Conservation (phyloP, 2,797 vertebrate species). For the Garrulus glandarius region DNA sequence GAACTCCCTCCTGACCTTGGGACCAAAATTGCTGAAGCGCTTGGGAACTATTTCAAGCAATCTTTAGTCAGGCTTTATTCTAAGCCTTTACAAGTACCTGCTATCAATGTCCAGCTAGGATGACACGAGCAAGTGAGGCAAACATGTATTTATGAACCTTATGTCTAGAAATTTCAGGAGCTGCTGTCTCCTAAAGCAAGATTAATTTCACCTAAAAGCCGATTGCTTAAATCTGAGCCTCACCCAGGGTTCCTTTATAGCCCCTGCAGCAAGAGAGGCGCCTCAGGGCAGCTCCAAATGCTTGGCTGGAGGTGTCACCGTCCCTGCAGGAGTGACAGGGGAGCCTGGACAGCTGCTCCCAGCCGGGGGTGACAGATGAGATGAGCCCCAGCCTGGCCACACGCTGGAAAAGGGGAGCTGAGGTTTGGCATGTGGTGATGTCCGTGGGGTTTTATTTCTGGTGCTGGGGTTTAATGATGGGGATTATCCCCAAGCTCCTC, state of each 20-base stretch:
- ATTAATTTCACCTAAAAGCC: not conserved
- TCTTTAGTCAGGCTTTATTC: not conserved
- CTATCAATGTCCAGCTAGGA: not conserved
- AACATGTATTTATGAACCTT: not conserved
- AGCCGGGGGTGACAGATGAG: not conserved
- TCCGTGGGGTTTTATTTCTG: not conserved
- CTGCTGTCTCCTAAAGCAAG: not conserved
- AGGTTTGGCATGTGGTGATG: fast-evolving
- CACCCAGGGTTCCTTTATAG: not conserved
- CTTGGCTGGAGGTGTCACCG: slow-evolving; percentile 3
- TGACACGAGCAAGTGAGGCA: not conserved
- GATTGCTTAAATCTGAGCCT: not conserved
- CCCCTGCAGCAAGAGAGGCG: not conserved
- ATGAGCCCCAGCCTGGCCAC: not conserved
- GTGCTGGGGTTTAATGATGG: not conserved
- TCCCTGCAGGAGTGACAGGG: not conserved
- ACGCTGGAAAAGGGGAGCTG: not conserved
- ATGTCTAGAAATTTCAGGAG: not conserved
- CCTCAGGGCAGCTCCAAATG: not conserved
- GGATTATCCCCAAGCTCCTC: not conserved
- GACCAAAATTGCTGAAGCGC: not conserved
- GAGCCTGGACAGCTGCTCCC: not conserved
- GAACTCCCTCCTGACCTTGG: not conserved
- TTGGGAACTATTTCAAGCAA: not conserved
- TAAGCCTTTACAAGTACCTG: not conserved